Conservation (phyloP, 1,140 invertebrate species). For the Magallana gigas region DNA sequence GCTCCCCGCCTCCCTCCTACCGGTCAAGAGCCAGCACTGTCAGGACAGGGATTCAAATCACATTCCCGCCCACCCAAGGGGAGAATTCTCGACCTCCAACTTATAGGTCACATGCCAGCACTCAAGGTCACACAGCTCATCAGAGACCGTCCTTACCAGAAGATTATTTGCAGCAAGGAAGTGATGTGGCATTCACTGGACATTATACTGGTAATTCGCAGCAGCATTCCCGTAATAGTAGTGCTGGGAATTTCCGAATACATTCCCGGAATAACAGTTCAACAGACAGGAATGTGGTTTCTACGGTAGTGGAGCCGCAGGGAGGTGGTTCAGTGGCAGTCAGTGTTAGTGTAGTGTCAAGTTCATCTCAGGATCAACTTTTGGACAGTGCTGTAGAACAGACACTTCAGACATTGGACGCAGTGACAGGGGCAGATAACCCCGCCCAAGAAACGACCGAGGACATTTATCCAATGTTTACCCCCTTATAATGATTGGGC, state of each 20-base stretch:
- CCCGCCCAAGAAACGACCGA: background rate
- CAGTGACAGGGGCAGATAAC: slow-evolving; percentile 22
- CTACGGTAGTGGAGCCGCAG: background rate
- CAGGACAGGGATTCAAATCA: slow-evolving; percentile 75
- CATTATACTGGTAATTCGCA: slow-evolving; percentile 39
- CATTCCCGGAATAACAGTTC: slow-evolving; percentile 14
- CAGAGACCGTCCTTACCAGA: slow-evolving; percentile 65
- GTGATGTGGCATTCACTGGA: slow-evolving; percentile 64
- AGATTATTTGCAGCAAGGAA: slow-evolving; percentile 57
- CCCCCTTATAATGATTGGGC: slow-evolving; percentile 51
- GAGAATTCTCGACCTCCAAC: slow-evolving; percentile 76
- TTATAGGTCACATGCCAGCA: slow-evolving; percentile 73
- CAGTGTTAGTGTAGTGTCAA: slow-evolving; percentile 35
- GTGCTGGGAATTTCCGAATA: slow-evolving; percentile 33
- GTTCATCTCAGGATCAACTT: slow-evolving; percentile 41
- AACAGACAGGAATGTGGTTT: slow-evolving; percentile 1
- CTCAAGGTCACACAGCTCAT: slow-evolving; percentile 56
- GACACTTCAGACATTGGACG: slow-evolving; percentile 50
- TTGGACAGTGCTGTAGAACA: slow-evolving; percentile 49
- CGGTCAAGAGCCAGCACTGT: slow-evolving; percentile 74
- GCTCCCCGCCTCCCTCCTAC: slow-evolving; percentile 77
- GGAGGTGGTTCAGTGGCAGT: slow-evolving; percentile 37
- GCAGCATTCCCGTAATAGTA: slow-evolving; percentile 43
- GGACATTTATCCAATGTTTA: slow-evolving; percentile 56
- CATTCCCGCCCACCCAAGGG: slow-evolving; percentile 72